These are phyloP conservation scores for Eurytoma californica DNA, from an alignment of 2,888 invertebrate genomes.

Conservation along the genomic window DNA sequence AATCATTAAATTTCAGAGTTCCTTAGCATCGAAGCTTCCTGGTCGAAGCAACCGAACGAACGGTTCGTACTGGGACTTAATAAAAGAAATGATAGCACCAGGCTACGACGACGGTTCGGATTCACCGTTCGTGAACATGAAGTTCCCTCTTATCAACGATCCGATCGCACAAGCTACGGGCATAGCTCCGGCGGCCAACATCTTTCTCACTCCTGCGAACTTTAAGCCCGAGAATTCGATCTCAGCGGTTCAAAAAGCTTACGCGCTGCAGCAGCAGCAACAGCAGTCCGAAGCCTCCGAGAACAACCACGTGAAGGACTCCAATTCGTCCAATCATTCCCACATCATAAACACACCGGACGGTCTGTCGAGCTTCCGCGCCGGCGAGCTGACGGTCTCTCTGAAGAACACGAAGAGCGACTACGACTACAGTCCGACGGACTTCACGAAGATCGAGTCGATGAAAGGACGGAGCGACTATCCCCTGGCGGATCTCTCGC, in stretches of 20 bases:
- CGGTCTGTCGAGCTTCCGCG: constrained; percentile 69
- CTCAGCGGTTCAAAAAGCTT: constrained; percentile 69
- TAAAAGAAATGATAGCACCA: constrained; percentile 85
- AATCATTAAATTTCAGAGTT: constrained; percentile 75
- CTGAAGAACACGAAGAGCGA: constrained; percentile 71
- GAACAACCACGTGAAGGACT: constrained; percentile 63
- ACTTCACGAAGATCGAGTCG: constrained; percentile 67
- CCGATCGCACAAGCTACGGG: constrained; percentile 82
- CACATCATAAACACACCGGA: constrained; percentile 62
- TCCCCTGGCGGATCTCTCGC: constrained; percentile 69
- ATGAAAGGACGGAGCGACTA: constrained; percentile 67
- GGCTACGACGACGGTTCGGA: constrained; percentile 80
- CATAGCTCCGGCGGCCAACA: constrained; percentile 83
- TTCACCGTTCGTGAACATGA: constrained; percentile 80
- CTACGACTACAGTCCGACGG: constrained; percentile 67
- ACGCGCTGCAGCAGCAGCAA: constrained; percentile 64
- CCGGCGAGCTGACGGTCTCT: constrained; percentile 72
- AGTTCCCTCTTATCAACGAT: constrained; percentile 83
- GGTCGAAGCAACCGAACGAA: constrained; percentile 86
- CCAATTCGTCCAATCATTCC: constrained; percentile 43
- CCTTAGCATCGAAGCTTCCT: constrained; percentile 88
- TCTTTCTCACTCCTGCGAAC: constrained; percentile 82
- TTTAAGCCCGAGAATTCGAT: constrained; percentile 71
- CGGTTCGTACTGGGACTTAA: constrained; percentile 86
- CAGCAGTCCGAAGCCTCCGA: constrained; percentile 60